phyloP scores from a whole-genome alignment of 2,113 vertebrate species.

The Petaurus breviceps region DNA sequence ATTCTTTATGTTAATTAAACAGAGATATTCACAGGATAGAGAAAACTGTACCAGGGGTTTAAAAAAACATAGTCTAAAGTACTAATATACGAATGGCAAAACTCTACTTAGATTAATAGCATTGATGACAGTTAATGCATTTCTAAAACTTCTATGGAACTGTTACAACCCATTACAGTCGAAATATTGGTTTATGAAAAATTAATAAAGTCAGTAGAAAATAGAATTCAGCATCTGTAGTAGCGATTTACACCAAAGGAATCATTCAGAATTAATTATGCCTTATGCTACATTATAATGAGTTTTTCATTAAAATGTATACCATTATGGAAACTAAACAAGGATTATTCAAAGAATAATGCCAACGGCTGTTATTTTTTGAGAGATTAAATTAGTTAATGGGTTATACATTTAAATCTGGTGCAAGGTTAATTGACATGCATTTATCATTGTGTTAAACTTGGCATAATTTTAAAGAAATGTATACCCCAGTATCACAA shows the following conservation, averaged over 20 bases:
- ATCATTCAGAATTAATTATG: slow-evolving; percentile 83
- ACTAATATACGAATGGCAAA: slow-evolving; percentile 59
- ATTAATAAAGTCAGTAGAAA: slow-evolving; percentile 83
- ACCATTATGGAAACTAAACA: slow-evolving; percentile 81
- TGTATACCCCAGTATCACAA: not conserved
- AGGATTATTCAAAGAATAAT: slow-evolving; percentile 81
- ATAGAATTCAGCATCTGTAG: slow-evolving; percentile 78
- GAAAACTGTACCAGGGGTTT: slow-evolving; percentile 47
- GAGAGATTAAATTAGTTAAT: slow-evolving; percentile 83
- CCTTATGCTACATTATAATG: slow-evolving; percentile 80
- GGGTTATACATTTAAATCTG: slow-evolving; percentile 78
- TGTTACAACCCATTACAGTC: slow-evolving; percentile 78
- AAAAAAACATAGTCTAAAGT: slow-evolving; percentile 57
- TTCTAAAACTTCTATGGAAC: slow-evolving; percentile 79
- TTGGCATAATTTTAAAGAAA: slow-evolving; percentile 52
- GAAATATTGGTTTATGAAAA: slow-evolving; percentile 83
- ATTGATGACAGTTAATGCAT: slow-evolving; percentile 73
- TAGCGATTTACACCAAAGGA: slow-evolving; percentile 81
- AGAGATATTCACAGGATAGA: slow-evolving; percentile 26
- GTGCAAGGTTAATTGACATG: slow-evolving; percentile 68
- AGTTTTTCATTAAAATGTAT: slow-evolving; percentile 84
- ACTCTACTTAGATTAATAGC: slow-evolving; percentile 68
- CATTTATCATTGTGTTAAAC: slow-evolving; percentile 58
- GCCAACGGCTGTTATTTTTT: slow-evolving; percentile 74
- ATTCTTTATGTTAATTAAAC: slow-evolving; percentile 54